phyloP scores from a whole-genome alignment of 2,797 vertebrate genomes.

The Diglossa cyanea region DNA sequence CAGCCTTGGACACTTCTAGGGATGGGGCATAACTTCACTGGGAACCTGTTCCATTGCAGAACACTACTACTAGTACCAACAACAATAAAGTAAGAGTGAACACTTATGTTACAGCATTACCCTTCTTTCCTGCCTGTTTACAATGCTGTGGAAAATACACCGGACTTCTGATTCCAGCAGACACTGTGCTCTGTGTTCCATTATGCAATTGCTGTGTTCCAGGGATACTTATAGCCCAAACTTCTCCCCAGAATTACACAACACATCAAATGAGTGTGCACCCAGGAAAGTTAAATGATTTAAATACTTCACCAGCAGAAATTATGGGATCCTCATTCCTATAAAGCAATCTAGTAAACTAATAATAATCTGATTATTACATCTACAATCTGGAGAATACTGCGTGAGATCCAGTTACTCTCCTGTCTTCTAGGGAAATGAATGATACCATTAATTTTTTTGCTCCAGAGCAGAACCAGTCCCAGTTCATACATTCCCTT shows the following conservation, averaged over 20 bases:
- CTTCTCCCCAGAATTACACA: background rate
- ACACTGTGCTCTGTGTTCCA: background rate
- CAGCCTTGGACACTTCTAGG: background rate
- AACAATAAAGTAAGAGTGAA: background rate
- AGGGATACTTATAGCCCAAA: background rate
- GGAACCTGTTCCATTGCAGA: background rate
- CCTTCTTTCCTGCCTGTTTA: background rate
- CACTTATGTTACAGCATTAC: background rate
- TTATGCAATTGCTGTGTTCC: background rate
- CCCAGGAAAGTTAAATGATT: background rate
- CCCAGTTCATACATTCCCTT: background rate
- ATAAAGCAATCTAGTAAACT: background rate
- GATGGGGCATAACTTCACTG: background rate
- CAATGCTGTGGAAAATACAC: background rate
- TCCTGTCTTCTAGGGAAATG: background rate
- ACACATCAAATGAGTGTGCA: background rate
- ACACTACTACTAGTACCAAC: background rate
- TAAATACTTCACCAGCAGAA: background rate
- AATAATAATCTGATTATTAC: background rate
- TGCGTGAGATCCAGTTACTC: background rate
- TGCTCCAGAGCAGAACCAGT: background rate
- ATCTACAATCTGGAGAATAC: background rate
- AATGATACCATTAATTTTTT: background rate
- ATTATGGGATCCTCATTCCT: background rate
- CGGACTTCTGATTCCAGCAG: background rate